Conservation (phyloP, 1,140 invertebrate genomes). For the Triops cancriformis region DNA sequence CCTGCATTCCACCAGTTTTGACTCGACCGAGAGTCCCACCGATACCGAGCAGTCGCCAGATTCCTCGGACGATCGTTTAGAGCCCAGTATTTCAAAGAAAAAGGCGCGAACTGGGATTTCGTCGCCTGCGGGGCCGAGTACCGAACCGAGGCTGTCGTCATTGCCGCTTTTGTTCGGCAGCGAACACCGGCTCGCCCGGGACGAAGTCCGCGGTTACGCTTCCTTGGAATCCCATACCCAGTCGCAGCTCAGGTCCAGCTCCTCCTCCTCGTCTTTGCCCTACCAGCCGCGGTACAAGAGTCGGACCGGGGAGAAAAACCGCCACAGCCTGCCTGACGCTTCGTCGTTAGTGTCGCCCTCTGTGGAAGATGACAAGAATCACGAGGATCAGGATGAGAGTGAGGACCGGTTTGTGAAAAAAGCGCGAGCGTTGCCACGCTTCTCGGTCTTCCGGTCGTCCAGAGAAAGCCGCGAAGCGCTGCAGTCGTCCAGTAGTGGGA, state of each 20-base stretch:
- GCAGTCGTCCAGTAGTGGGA: conserved; percentile 40
- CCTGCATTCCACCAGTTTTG: conserved; percentile 33
- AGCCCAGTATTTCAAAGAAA: conserved; percentile 25
- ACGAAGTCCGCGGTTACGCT: conserved; percentile 5
- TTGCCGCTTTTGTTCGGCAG: conserved; percentile 21
- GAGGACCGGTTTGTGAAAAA: conserved; percentile 27
- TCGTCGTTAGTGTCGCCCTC: background rate
- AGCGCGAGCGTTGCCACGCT: conserved; percentile 22
- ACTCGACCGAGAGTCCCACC: conserved; percentile 36
- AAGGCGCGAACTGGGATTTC: conserved; percentile 21
- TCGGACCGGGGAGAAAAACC: conserved; percentile 20
- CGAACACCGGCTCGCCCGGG: background rate
- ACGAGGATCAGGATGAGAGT: conserved; percentile 24
- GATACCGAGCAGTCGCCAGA: conserved; percentile 36
- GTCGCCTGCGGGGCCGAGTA: conserved; percentile 19
- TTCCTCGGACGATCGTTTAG: conserved; percentile 31
- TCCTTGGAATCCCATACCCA: background rate
- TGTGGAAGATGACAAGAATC: conserved; percentile 18
- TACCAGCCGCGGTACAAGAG: conserved; percentile 1
- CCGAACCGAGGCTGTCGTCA: conserved; percentile 20
- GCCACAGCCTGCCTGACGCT: background rate
- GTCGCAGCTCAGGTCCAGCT: background rate
- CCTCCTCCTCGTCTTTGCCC: background rate
- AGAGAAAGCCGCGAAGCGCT: conserved; percentile 31
- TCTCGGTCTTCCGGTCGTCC: conserved; percentile 26